phyloP scores from a whole-genome alignment of 1,140 invertebrate species.

The Venturia canescens region DNA sequence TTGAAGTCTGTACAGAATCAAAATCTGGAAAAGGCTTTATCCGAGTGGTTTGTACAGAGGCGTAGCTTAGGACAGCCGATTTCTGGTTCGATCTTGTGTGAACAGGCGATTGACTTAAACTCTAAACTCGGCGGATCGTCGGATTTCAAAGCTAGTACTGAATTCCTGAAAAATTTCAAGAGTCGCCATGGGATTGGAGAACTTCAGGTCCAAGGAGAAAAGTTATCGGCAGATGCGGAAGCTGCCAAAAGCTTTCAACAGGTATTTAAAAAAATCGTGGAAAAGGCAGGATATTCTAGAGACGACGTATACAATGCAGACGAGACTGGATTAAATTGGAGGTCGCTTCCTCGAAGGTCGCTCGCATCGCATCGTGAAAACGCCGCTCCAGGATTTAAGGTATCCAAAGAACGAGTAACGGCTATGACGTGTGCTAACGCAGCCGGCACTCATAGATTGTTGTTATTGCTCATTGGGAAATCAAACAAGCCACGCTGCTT shows the following conservation, averaged over 20 bases:
- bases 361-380: constrained; percentile 23
- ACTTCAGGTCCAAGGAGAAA: constrained; percentile 30
- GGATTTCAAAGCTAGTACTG: constrained; percentile 61
- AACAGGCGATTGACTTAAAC: constrained; percentile 64
- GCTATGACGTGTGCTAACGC: constrained; percentile 51
- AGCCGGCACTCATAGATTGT: constrained; percentile 55
- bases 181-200: constrained; percentile 61
- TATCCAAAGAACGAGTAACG: constrained; percentile 66
- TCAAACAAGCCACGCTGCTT: constrained; percentile 56
- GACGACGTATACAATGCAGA: constrained; percentile 67
- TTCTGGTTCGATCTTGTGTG: constrained; percentile 58
- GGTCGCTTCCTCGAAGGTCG: constrained; percentile 64
- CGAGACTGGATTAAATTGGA: constrained; percentile 68
- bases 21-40: constrained; percentile 41
- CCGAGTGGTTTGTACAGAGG: constrained; percentile 36
- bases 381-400: constrained; percentile 65
- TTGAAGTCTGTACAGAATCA: constrained; percentile 40
- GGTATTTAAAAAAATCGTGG: constrained; percentile 29
- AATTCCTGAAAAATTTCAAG: constrained; percentile 63
- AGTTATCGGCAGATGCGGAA: constrained; percentile 29
- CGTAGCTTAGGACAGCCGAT: constrained; percentile 22
- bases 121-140: constrained; percentile 58
- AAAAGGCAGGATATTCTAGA: constrained; percentile 29
- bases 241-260: constrained; percentile 19
- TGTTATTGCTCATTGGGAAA: constrained; percentile 59